Base-by-base conservation (phyloP, 1,140 invertebrate genomes). In the Samia ricini region DNA sequence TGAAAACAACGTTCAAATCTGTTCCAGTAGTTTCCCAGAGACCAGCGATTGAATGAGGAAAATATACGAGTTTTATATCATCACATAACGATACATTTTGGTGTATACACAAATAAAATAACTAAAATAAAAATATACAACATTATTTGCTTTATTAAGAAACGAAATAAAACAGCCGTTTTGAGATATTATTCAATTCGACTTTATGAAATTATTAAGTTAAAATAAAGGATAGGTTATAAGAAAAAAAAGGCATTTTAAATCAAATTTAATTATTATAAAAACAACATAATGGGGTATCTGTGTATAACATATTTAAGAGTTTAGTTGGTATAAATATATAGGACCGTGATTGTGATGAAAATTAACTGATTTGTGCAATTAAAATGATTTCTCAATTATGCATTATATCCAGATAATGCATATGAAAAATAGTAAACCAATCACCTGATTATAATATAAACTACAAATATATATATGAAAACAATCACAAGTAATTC, bases 331-430 rank as follows among this genome's bases (percentile, higher is more conserved):
- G 56, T 36, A 63, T 7, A 42, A 15, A 15, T 42, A 54, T 55
- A 26, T 49, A 33, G 56, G 65, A 69, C 65, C 51, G 63, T 69
- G 61, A 42, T 42, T 42, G 33, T 10, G 10, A 42, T 15, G 15
- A 42, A 42, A 42, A 42, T 42, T 7, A 42, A 42, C n/a, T 15
- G 12, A 42, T 15, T 42, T 12, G 33, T 42, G 33, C 33, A 33
- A 69, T 7, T 20, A 52, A 20, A 68, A 59, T 22, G 52, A 65
- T 66, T 82, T 85, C 83, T 88, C 84, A 79, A 63, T 82, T 49
- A 76, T 76, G 70, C 79, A 84, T 90, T 88, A 86, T 84, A 71
- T 66, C 81, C 71, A 81, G 79, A 86, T 76, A 90, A 88, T 75
- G 79, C 74, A 82, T 74, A 84, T 61, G 84, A 88, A 76, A 83